Base-by-base conservation (phyloP, 2,113 vertebrate species). In the Poecilia latipinna region DNA sequence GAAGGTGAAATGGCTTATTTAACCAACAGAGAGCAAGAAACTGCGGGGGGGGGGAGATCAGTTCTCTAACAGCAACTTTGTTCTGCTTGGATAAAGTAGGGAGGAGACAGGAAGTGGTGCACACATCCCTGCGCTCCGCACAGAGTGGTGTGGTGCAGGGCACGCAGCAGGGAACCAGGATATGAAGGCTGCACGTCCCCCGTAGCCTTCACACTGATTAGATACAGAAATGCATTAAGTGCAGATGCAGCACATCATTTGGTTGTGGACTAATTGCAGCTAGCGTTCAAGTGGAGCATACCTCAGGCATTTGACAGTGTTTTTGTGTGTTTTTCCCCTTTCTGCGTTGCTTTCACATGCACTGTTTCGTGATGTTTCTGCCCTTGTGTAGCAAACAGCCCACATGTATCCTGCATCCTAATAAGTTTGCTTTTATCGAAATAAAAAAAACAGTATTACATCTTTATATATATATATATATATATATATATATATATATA, bases 1-100 rank as follows among this genome's bases (percentile, higher is more conserved):
- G 76, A 71, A 82, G 86, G 91, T 88, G 90, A 92, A 93, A 92
- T 86, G 86, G 88, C 88, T 90, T 90, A 86, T 91, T 92, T 92
- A 93, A 92, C 88, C 88, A 82, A 81, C 85, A 87, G 87, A 89
- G 84, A 90, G 88, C 65, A 60, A 26, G 72, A 61, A 90, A 75
- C 88, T 88, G 82, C 87, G 28, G 89, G 89, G 86, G 89, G 86
- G 86, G 90, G 86, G 90, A 84, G 77, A 83, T 90, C 82, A 81
- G 87, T 82, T 88, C 88, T 90, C 90, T 83, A 90, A 83, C 89
- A 79, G 83, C 64, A 85, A 83, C 91, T 91, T 91, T 91, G 85
- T 89, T 89, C 87, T 93, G 71, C 86, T 70, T 81, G 78, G 77
- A 85, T 87, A 91, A 92, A 89, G 78, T 75, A 60, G 65, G 82